These are phyloP conservation scores for Pangasius macronema DNA, from an alignment of 2,797 vertebrate genomes.

Conservation along the genomic window DNA sequence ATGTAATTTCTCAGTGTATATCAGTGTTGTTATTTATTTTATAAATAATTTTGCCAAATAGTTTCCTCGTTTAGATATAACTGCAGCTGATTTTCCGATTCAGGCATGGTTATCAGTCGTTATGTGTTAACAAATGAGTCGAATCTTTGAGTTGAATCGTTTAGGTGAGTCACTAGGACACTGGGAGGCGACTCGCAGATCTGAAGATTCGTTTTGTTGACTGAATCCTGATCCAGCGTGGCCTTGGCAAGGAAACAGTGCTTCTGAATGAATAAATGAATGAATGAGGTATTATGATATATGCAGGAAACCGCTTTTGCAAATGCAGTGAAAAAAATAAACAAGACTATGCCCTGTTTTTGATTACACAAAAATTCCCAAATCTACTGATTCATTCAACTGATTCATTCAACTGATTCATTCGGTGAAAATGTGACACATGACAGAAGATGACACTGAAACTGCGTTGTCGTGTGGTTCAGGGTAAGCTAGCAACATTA, in stretches of 20 bases:
- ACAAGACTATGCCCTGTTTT: neutral
- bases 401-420: neutral
- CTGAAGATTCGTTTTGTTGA: neutral
- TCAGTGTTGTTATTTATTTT: neutral
- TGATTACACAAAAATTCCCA: neutral
- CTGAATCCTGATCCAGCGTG: neutral
- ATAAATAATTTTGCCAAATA: neutral
- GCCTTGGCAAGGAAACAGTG: neutral
- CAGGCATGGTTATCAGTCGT: neutral
- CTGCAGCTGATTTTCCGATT: neutral
- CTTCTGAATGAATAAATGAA: neutral
- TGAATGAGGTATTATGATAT: neutral
- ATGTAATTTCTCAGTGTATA: neutral
- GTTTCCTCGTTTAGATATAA: neutral
- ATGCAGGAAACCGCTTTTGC: neutral
- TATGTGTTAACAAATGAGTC: neutral
- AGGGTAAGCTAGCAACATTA: neutral
- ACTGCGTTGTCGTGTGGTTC: neutral
- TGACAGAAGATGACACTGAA: neutral
- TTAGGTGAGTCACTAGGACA: neutral
- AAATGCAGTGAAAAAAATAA: neutral
- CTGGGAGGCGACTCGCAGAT: neutral
- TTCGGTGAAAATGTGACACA: too few relatives aligned
- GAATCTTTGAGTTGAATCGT: neutral
- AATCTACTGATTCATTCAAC: constrained; percentile 5